These are phyloP conservation scores for Schlechtendalia chinensis DNA, from an alignment of 1,140 invertebrate genomes.

Conservation along the genomic window DNA sequence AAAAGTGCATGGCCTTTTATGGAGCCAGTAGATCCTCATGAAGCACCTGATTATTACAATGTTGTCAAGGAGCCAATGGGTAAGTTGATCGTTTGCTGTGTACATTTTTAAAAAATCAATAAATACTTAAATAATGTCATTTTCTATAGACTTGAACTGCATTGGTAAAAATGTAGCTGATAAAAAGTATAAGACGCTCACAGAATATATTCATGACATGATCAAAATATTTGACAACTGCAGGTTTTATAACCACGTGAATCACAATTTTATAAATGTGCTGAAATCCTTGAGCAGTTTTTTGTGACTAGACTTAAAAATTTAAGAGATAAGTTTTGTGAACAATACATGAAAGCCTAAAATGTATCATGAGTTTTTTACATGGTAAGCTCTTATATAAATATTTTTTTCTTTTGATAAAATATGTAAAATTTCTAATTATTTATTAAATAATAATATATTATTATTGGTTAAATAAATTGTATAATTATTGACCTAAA, in stretches of 20 bases:
- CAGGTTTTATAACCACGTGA: conserved; percentile 93
- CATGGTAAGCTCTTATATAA: not conserved
- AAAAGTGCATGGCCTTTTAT: conserved; percentile 96
- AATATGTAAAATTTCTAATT: not conserved
- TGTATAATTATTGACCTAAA: conserved; percentile 15
- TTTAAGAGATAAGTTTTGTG: conserved; percentile 75
- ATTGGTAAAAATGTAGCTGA: conserved; percentile 86
- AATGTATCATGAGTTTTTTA: conserved; percentile 1
- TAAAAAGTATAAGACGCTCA: conserved; percentile 79
- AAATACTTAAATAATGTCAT: conserved; percentile 17
- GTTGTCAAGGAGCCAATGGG: conserved; percentile 98
- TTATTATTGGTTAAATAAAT: conserved; percentile 13
- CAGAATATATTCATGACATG: conserved; percentile 95
- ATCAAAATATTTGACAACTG: conserved; percentile 98
- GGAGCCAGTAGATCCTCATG: conserved; percentile 90
- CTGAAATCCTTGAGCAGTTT: conserved; percentile 89
- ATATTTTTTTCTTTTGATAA: conserved; percentile 10
- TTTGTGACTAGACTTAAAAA: conserved; percentile 90
- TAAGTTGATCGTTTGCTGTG: conserved; percentile 56
- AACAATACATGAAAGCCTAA: conserved; percentile 55
- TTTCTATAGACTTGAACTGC: conserved; percentile 83
- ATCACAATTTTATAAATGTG: conserved; percentile 92
- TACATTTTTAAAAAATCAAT: not conserved
- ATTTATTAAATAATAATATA: not conserved
- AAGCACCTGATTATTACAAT: conserved; percentile 96